A percentile compares a stretch with the other conserved stretches of the same genome.
Evolutionary conservation across 2,113 vertebrate species (phyloP).

Genomic region (Lepus americanus): DNA sequence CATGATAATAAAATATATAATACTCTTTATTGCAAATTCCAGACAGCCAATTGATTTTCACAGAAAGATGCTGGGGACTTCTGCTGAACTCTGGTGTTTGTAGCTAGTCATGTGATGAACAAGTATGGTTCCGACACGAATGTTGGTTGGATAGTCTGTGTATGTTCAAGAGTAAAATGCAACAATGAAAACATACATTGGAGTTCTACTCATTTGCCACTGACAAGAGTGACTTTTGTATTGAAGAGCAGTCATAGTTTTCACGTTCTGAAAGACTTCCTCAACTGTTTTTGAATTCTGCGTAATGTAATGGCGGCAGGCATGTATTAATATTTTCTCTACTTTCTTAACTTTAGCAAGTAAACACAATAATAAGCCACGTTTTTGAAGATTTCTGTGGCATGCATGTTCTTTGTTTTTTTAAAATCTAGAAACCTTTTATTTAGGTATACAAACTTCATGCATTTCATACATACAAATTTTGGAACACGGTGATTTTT

Average conservation of each 20-base stretch:
- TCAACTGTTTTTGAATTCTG: background rate
- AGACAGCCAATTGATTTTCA: background rate
- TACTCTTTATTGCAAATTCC: background rate
- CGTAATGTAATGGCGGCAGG: background rate
- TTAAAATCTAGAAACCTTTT: no score
- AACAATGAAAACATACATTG: background rate
- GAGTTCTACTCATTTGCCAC: background rate
- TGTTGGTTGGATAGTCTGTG: background rate
- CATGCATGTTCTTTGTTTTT: background rate
- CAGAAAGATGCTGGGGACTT: slow-evolving; percentile 12
- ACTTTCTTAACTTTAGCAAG: background rate
- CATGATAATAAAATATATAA: slow-evolving; percentile 9
- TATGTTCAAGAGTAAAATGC: slow-evolving; percentile 39
- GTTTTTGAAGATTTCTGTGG: background rate
- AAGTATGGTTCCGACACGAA: background rate
- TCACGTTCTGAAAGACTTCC: background rate
- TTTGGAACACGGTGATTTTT: no score
- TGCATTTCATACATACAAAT: no score
- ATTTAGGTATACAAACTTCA: no score
- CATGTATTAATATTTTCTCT: background rate
- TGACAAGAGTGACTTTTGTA: slow-evolving; percentile 34
- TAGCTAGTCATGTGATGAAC: background rate
- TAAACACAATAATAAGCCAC: background rate
- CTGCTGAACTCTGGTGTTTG: background rate
- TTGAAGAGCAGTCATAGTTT: background rate